A percentile compares a stretch with the other conserved stretches of the same genome.
phyloP scores from a whole-genome alignment of 2,113 vertebrate species.

The Myxocyprinus asiaticus region DNA sequence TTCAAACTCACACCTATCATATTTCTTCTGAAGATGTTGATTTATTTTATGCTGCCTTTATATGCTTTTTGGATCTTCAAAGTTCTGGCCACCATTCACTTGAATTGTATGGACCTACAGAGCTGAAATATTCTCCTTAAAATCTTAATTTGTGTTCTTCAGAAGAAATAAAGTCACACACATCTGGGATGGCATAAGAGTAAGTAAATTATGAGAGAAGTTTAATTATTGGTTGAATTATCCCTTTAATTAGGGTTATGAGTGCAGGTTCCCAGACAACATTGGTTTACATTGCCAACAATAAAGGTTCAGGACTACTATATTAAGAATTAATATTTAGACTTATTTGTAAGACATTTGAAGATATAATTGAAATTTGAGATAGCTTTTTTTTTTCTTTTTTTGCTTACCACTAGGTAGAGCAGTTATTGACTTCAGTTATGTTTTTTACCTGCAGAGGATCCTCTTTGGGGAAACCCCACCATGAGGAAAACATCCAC shows the following conservation, averaged over 20 bases:
- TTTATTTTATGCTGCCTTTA: no score
- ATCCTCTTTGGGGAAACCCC: constrained; percentile 56
- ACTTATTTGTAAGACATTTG: background rate
- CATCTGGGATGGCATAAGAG: no score
- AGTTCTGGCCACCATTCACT: no score
- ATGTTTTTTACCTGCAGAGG: constrained; percentile 78
- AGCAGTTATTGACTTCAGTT: background rate
- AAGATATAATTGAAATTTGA: background rate
- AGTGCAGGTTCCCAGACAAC: background rate
- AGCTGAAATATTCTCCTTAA: no score
- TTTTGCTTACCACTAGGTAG: constrained; percentile 6
- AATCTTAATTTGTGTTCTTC: no score
- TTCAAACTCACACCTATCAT: no score
- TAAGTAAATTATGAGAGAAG: no score
- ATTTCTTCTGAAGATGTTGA: no score
- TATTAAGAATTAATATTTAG: background rate
- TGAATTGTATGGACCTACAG: no score
- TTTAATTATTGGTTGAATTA: no score
- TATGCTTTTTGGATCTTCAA: no score
- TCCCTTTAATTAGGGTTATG: background rate
- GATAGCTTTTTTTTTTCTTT: background rate
- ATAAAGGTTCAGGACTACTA: background rate
- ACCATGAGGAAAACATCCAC: constrained; percentile 61
- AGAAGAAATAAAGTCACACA: no score
- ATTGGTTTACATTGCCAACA: background rate